Evolutionary conservation across 2,888 invertebrate species (phyloP).

Genomic region (Dione vanillae): DNA sequence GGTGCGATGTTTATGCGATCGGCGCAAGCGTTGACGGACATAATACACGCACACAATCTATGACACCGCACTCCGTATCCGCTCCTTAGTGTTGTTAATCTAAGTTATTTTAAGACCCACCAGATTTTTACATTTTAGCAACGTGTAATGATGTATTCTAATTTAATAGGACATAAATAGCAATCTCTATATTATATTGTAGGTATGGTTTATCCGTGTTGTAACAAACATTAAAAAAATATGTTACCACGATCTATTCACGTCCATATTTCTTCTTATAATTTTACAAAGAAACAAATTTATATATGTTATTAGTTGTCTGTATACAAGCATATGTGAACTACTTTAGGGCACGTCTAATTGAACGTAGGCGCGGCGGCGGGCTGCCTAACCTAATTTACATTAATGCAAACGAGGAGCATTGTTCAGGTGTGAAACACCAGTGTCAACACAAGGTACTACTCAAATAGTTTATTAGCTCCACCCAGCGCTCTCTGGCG

Average conservation of each 20-base stretch:
- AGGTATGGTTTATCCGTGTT: background rate
- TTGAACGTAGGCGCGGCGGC: constrained; percentile 78
- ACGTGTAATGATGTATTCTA: background rate
- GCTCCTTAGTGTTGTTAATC: constrained; percentile 53
- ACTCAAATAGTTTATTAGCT: constrained; percentile 84
- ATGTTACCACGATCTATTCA: constrained; percentile 39
- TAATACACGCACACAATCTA: constrained; percentile 70
- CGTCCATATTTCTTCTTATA: constrained; percentile 56
- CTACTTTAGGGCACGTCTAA: constrained; percentile 80
- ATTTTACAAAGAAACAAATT: constrained; percentile 63
- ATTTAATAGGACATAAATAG: background rate
- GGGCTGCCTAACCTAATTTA: constrained; percentile 82
- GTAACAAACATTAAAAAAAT: background rate
- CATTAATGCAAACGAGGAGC: constrained; percentile 84
- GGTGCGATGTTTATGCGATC: constrained; percentile 73
- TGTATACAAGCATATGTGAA: constrained; percentile 74
- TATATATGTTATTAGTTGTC: constrained; percentile 65
- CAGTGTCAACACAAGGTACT: constrained; percentile 82
- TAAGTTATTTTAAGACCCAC: constrained; percentile 64
- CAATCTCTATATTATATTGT: background rate
- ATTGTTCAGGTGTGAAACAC: constrained; percentile 84
- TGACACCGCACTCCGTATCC: constrained; percentile 72
- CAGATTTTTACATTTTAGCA: constrained; percentile 36
- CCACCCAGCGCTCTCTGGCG: constrained; percentile 80
- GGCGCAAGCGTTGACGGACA: constrained; percentile 70